phyloP scores from a whole-genome alignment of 2,797 vertebrate genomes.

The Phrynocephalus vlangalii region DNA sequence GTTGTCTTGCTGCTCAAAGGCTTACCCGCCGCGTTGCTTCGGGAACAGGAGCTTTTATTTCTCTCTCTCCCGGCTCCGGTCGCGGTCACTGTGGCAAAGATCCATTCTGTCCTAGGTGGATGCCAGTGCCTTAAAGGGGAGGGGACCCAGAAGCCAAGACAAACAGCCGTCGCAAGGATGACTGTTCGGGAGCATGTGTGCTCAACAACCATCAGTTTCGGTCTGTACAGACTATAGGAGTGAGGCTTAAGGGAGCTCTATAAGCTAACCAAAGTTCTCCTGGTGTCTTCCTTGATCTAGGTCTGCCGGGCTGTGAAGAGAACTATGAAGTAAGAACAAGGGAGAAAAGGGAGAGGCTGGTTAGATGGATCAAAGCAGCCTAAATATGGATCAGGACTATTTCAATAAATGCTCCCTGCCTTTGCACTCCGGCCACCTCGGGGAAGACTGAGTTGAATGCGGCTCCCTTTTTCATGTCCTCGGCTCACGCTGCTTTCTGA shows the following conservation, averaged over 20 bases:
- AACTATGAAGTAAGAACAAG: neutral
- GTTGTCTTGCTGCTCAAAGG: neutral
- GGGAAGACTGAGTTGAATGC: neutral
- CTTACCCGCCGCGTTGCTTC: neutral
- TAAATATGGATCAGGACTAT: neutral
- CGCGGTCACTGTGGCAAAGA: too few relatives aligned
- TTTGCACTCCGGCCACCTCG: neutral
- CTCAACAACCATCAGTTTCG: neutral
- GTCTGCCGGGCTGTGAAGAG: conserved; percentile 5
- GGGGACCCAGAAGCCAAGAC: neutral
- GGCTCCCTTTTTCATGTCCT: neutral
- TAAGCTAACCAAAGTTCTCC: conserved; percentile 22
- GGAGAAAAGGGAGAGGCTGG: neutral
- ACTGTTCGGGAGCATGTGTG: neutral
- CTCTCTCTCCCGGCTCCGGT: too few relatives aligned
- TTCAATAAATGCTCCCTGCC: neutral
- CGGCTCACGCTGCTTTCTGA: neutral
- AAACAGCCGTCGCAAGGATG: neutral
- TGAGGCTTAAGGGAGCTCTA: neutral
- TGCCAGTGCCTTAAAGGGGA: neutral
- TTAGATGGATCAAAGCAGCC: neutral
- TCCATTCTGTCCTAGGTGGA: neutral
- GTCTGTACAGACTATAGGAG: neutral
- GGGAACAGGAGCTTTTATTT: neutral
- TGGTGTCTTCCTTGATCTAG: conserved; percentile 12